Conservation (phyloP, 1,140 invertebrate genomes). For the Heliconius eleuchia region DNA sequence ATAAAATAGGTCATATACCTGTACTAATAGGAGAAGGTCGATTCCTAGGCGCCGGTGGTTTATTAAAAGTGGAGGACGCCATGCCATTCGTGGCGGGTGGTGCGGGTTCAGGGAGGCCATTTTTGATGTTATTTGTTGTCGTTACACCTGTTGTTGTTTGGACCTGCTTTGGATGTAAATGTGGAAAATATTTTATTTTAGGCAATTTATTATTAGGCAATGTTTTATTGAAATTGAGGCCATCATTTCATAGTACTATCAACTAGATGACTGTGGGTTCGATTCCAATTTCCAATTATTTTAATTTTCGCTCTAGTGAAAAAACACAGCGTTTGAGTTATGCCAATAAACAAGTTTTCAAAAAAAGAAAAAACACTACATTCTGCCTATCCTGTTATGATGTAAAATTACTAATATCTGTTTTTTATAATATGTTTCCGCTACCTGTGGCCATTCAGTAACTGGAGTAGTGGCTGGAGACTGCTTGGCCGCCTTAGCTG, state of each 20-base stretch:
- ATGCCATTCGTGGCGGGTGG: slow-evolving; percentile 49
- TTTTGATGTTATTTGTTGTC: slow-evolving; percentile 54
- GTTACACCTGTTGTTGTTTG: slow-evolving; percentile 49
- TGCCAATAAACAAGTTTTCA: too few species aligned
- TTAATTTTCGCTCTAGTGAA: too few species aligned
- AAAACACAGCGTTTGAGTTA: too few species aligned
- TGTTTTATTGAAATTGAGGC: too few species aligned
- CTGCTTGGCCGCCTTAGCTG: slow-evolving; percentile 91
- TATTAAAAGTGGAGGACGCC: slow-evolving; percentile 41
- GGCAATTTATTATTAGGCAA: too few species aligned
- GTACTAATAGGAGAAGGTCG: slow-evolving; percentile 44
- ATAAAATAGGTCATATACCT: slow-evolving; percentile 34
- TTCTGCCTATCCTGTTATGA: too few species aligned
- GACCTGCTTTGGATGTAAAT: slow-evolving; percentile 33
- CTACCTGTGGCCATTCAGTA: slow-evolving; percentile 68
- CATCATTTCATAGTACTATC: too few species aligned
- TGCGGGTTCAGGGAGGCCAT: slow-evolving; percentile 51
- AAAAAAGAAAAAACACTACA: too few species aligned
- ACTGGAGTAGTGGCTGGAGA: slow-evolving; percentile 82
- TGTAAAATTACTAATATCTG: too few species aligned
- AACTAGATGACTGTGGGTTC: too few species aligned
- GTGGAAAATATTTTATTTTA: too few species aligned
- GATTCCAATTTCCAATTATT: too few species aligned
- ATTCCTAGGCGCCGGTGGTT: slow-evolving; percentile 55
- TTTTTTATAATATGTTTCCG: not conserved